These are phyloP conservation scores for Hoplodrina blanda DNA, from an alignment of 2,888 invertebrate genomes.

Conservation along the genomic window DNA sequence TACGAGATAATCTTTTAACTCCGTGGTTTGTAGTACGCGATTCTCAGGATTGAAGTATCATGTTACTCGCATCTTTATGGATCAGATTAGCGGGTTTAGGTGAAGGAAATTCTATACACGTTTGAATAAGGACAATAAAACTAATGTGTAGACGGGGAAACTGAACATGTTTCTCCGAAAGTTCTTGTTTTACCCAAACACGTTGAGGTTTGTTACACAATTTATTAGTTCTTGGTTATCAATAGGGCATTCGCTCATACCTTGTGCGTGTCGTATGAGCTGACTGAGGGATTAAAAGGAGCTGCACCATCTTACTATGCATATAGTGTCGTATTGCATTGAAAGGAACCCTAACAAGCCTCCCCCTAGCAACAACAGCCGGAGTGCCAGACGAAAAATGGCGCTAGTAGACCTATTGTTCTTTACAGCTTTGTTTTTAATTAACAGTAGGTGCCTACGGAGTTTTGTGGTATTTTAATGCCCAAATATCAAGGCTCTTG, in stretches of 20 bases:
- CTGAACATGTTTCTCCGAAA: conserved; percentile 38
- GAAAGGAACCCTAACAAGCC: conserved; percentile 37
- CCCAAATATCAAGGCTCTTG: conserved; percentile 7
- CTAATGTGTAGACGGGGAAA: conserved; percentile 13
- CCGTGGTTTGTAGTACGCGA: conserved; percentile 11
- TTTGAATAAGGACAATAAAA: conserved; percentile 4
- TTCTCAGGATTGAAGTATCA: conserved; percentile 14
- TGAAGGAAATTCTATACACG: conserved; percentile 37
- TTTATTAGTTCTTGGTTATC: conserved; percentile 43
- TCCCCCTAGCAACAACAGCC: conserved; percentile 23
- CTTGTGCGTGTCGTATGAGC: conserved; percentile 8
- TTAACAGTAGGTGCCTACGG: conserved; percentile 20
- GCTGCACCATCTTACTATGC: conserved; percentile 14
- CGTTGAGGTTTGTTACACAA: conserved; percentile 22
- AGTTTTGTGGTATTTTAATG: conserved; percentile 7
- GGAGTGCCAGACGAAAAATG: conserved; percentile 46
- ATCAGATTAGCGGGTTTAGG: conserved; percentile 25
- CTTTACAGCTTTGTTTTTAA: conserved; percentile 39
- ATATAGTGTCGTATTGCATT: conserved; percentile 11
- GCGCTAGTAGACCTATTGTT: conserved; percentile 46
- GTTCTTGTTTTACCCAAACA: conserved; percentile 28
- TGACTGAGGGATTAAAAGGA: conserved; percentile 21
- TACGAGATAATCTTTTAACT: conserved; percentile 32
- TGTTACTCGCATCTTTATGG: conserved; percentile 3
- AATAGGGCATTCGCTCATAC: conserved; percentile 19